These are phyloP conservation scores for Hipparchia sbordonii DNA, from an alignment of 2,888 invertebrate species.

Conservation along the genomic window DNA sequence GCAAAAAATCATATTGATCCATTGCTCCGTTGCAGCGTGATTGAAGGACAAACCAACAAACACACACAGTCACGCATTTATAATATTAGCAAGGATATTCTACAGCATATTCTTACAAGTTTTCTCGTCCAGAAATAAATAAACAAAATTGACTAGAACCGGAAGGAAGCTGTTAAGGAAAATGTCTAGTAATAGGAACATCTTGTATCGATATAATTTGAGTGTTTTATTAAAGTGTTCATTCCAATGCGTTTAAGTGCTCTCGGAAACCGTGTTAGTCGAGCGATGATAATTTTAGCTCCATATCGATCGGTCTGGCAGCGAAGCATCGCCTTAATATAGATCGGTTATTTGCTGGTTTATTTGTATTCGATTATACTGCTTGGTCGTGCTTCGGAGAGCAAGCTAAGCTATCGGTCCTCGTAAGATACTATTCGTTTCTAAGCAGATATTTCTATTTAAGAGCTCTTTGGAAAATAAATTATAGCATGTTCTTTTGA, in stretches of 20 bases:
- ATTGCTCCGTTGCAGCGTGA: too few relatives aligned
- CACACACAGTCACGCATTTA: too few relatives aligned
- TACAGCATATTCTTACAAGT: too few relatives aligned
- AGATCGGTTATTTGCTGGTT: conserved; percentile 12
- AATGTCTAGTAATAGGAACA: not conserved
- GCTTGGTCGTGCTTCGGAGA: not conserved
- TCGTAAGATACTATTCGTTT: not conserved
- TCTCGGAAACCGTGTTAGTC: conserved; percentile 18
- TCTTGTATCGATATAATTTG: conserved; percentile 5
- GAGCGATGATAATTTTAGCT: conserved; percentile 34
- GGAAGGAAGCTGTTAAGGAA: not conserved
- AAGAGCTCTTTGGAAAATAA: too few relatives aligned
- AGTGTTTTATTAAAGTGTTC: conserved; percentile 1
- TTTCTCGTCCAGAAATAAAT: too few relatives aligned
- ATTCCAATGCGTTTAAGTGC: conserved; percentile 19
- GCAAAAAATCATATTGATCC: too few relatives aligned
- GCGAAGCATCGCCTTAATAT: conserved; percentile 13
- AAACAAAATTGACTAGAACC: not conserved
- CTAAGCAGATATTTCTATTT: too few relatives aligned
- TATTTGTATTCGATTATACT: conserved; percentile 16
- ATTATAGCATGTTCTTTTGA: too few relatives aligned
- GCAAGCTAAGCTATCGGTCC: not conserved
- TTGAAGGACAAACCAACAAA: too few relatives aligned
- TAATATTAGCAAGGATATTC: too few relatives aligned
- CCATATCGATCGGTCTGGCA: conserved; percentile 34